Conservation (phyloP, 2,888 invertebrate species). For the Drosophila prolongata region DNA sequence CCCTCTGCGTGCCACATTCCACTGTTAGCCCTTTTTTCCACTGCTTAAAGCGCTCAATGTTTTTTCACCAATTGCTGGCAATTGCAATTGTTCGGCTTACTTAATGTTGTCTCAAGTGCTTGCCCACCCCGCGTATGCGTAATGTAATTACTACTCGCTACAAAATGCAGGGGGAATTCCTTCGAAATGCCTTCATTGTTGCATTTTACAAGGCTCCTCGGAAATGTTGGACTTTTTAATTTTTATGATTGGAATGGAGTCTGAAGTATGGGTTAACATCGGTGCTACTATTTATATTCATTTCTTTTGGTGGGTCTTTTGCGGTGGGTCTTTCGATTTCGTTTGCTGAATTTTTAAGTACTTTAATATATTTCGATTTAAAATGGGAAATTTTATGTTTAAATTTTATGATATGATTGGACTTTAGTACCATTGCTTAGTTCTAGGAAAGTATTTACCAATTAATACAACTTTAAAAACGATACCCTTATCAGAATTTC, state of each 20-base stretch:
- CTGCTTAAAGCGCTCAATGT: slow-evolving; percentile 22
- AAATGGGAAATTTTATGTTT: no score
- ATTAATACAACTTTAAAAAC: no score
- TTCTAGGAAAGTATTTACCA: no score
- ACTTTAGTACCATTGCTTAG: no score
- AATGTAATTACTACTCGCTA: slow-evolving; percentile 15
- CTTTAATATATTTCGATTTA: no score
- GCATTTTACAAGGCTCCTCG: not conserved
- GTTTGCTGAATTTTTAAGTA: no score
- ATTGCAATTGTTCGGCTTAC: slow-evolving; percentile 39
- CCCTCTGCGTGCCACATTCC: not conserved
- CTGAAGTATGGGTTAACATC: not conserved
- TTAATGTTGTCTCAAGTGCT: slow-evolving; percentile 44
- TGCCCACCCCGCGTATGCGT: slow-evolving; percentile 29
- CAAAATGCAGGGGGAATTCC: slow-evolving; percentile 1
- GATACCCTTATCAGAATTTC: not conserved
- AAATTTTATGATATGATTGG: no score
- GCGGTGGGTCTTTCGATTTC: no score
- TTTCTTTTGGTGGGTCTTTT: no score
- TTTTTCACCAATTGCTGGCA: slow-evolving; percentile 38
- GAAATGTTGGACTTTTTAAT: slow-evolving; percentile 1
- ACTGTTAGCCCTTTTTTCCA: not conserved
- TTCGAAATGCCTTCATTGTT: slow-evolving; percentile 4
- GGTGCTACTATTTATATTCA: not conserved
- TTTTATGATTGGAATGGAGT: not conserved